Evolutionary conservation across 1,140 invertebrate species (phyloP).

Genomic region (Drosophila sproati): DNA sequence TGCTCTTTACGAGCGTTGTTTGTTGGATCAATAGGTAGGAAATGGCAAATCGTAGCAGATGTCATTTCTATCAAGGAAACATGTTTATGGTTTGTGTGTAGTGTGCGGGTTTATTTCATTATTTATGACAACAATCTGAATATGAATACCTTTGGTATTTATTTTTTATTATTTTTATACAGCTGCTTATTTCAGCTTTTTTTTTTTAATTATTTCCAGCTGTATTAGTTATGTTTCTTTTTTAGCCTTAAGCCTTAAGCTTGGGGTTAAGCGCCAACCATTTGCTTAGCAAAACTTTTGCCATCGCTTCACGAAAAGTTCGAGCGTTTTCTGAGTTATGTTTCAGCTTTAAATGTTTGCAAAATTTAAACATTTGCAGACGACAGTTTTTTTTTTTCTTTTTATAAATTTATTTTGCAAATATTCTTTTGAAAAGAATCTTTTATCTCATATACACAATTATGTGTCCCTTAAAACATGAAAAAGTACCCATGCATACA

Average conservation of each 20-base stretch:
- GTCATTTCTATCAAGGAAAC: background rate
- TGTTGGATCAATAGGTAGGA: constrained; percentile 21
- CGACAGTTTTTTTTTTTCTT: too few relatives aligned
- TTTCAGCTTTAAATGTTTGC: background rate
- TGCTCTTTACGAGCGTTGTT: constrained; percentile 10
- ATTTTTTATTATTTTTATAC: too few relatives aligned
- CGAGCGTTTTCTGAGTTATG: background rate
- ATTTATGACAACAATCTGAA: background rate
- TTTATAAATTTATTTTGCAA: too few relatives aligned
- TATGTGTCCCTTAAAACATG: background rate
- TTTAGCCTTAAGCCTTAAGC: too few relatives aligned
- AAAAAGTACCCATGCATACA: background rate
- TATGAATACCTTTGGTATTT: too few relatives aligned
- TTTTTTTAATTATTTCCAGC: too few relatives aligned
- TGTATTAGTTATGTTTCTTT: too few relatives aligned
- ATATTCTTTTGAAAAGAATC: background rate
- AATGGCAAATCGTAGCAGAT: constrained; percentile 11
- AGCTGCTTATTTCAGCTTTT: too few relatives aligned
- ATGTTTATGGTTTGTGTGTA: background rate
- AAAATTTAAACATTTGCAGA: too few relatives aligned
- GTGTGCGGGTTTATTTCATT: background rate
- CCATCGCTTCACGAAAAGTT: too few relatives aligned
- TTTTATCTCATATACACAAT: background rate
- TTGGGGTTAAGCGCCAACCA: too few relatives aligned
- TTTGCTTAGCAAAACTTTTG: too few relatives aligned